Evolutionary conservation across 2,113 vertebrate species (phyloP).

Genomic region (Ptilorrhoa leucosticta): DNA sequence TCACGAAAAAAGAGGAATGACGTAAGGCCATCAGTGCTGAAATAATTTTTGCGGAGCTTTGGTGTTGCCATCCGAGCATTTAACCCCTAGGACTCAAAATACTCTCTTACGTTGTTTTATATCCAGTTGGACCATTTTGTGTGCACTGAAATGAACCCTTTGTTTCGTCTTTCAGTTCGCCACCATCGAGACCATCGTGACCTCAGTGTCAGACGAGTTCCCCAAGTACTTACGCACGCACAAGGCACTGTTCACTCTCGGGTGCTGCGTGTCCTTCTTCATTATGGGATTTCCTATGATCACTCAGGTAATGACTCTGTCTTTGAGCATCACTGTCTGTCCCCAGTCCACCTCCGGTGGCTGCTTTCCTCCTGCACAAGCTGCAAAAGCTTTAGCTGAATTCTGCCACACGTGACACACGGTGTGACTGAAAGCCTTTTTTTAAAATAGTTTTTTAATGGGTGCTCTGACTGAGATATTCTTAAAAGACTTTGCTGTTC

Average conservation of each 20-base stretch:
- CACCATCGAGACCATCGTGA: slow-evolving; percentile 98
- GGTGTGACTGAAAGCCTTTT: not conserved
- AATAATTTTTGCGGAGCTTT: not conserved
- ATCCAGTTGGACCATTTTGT: rapidly evolving
- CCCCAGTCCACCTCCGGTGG: not conserved
- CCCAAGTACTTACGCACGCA: slow-evolving; percentile 93
- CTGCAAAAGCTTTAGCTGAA: not conserved
- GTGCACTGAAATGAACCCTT: rapidly evolving
- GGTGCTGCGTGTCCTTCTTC: slow-evolving; percentile 89
- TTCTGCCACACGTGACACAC: rapidly evolving
- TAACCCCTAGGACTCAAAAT: not conserved
- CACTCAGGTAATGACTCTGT: slow-evolving; percentile 81
- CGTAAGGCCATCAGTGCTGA: not conserved
- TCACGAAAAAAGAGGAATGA: not conserved
- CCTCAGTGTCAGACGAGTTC: slow-evolving; percentile 94
- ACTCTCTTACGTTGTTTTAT: rapidly evolving
- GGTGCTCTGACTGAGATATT: not conserved
- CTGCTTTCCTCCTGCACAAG: not conserved
- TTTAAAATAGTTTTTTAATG: no score
- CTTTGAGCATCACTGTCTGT: not conserved
- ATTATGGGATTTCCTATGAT: slow-evolving; percentile 98
- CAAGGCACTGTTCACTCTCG: slow-evolving; percentile 90
- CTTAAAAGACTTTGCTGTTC: not conserved
- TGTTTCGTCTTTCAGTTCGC: slow-evolving; percentile 81
- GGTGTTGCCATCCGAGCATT: not conserved